Percentiles rank a stretch among this genome's conserved stretches.
Conservation (phyloP, 2,888 invertebrate genomes). For the Azorinus chamasolen region DNA sequence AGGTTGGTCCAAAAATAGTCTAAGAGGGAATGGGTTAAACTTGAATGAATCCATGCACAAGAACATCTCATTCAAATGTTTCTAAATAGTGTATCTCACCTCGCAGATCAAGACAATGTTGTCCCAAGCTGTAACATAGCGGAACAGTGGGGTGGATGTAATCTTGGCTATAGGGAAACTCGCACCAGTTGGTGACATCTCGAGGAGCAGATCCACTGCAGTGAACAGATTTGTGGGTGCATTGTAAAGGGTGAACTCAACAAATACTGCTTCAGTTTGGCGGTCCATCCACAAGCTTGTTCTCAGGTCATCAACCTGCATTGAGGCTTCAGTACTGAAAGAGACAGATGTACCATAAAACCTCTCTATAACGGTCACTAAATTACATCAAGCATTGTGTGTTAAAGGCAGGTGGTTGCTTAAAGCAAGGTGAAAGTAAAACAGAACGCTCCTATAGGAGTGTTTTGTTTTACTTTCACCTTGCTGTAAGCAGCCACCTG, state of each 20-base stretch:
- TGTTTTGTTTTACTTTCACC: no score
- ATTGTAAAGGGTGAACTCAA: slow-evolving; percentile 83
- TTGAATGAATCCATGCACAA: no score
- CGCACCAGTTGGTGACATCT: slow-evolving; percentile 79
- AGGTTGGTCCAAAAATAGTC: no score
- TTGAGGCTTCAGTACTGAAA: slow-evolving; percentile 60
- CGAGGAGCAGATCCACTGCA: slow-evolving; percentile 79
- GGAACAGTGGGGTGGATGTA: slow-evolving; percentile 80
- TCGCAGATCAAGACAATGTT: slow-evolving; percentile 83
- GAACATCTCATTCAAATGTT: no score
- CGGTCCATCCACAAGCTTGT: slow-evolving; percentile 77
- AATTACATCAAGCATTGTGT: no score
- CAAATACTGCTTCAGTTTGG: slow-evolving; percentile 78
- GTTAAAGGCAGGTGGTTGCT: no score
- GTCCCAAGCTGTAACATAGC: slow-evolving; percentile 80
- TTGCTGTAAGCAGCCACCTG: no score
- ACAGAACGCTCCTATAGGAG: no score
- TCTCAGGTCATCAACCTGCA: slow-evolving; percentile 69
- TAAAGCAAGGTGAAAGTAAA: no score
- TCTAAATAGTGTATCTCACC: slow-evolving; percentile 77
- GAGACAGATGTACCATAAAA: not conserved
- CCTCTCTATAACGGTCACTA: no score
- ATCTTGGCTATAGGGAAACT: slow-evolving; percentile 71
- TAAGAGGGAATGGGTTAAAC: no score
- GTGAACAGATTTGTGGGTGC: slow-evolving; percentile 82